Evolutionary conservation across 2,797 vertebrate genomes (phyloP).

Genomic region (Novumbra hubbsi): DNA sequence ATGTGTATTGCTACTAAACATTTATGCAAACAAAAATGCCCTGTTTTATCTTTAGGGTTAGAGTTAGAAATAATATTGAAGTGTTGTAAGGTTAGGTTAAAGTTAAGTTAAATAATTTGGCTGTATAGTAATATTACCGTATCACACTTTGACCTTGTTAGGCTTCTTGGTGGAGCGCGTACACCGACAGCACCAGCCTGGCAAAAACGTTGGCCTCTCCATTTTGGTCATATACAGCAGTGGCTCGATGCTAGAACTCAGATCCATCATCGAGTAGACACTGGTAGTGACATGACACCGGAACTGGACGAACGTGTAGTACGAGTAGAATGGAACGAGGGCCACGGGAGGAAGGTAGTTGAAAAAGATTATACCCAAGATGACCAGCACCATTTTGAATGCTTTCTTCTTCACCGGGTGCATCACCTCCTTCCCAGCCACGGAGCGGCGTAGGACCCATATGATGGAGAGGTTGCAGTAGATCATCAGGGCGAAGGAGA

Average conservation of each 20-base stretch:
- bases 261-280: slow-evolving; percentile 74
- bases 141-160: slow-evolving; percentile 18
- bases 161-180: slow-evolving; percentile 9
- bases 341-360: slow-evolving; percentile 74
- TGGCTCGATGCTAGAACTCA: slow-evolving; percentile 76
- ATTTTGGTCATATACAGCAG: slow-evolving; percentile 73
- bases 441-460: slow-evolving; percentile 71
- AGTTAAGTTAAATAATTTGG: too few relatives aligned
- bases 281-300: slow-evolving; percentile 65
- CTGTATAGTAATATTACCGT: too few relatives aligned
- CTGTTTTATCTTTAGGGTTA: too few relatives aligned
- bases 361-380: slow-evolving; percentile 66
- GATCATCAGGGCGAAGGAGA: slow-evolving; percentile 68
- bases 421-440: slow-evolving; percentile 70
- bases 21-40: too few relatives aligned
- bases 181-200: slow-evolving; percentile 42
- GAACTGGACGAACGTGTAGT: slow-evolving; percentile 56
- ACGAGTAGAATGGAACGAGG: slow-evolving; percentile 68
- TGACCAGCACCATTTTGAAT: slow-evolving; percentile 69
- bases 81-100: too few relatives aligned
- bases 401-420: slow-evolving; percentile 76
- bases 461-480: slow-evolving; percentile 76
- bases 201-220: slow-evolving; percentile 33
- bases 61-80: too few relatives aligned
- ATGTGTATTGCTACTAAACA: too few relatives aligned